Evolutionary conservation across 2,888 invertebrate genomes (phyloP).

Genomic region (Dryocosmus kuriphilus): DNA sequence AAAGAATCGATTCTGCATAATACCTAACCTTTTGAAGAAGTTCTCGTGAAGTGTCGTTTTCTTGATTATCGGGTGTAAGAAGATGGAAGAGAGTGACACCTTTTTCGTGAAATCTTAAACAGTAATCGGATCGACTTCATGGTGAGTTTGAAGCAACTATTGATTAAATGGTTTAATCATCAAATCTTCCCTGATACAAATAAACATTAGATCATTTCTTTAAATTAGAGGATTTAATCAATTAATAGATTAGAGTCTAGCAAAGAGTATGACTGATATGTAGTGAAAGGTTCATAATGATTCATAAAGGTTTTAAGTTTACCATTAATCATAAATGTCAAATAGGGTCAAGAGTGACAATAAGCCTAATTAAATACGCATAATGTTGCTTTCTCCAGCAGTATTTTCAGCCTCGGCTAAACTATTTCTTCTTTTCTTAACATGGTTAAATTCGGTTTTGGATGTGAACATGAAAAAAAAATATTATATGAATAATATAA

Average conservation of each 20-base stretch:
- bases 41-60: conserved; percentile 27
- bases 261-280: too few species aligned
- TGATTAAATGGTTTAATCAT: not conserved
- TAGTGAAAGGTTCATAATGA: too few species aligned
- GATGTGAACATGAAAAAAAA: not conserved
- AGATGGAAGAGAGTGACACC: conserved; percentile 17
- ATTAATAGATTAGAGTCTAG: not conserved
- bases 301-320: too few species aligned
- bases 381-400: too few species aligned
- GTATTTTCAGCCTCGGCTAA: too few species aligned
- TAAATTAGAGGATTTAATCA: not conserved
- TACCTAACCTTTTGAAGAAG: not conserved
- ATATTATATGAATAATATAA: not conserved
- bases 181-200: not conserved
- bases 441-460: too few species aligned
- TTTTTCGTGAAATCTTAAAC: not conserved
- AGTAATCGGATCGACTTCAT: conserved; percentile 1
- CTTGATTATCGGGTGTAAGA: not conserved
- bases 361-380: too few species aligned
- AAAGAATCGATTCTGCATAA: conserved; percentile 19
- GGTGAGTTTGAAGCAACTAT: not conserved
- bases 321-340: too few species aligned
- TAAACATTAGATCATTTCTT: too few species aligned
- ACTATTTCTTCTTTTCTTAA: too few species aligned
- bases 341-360: too few species aligned